phyloP scores from a whole-genome alignment of 2,888 invertebrate genomes.

The Penaeus monodon region DNA sequence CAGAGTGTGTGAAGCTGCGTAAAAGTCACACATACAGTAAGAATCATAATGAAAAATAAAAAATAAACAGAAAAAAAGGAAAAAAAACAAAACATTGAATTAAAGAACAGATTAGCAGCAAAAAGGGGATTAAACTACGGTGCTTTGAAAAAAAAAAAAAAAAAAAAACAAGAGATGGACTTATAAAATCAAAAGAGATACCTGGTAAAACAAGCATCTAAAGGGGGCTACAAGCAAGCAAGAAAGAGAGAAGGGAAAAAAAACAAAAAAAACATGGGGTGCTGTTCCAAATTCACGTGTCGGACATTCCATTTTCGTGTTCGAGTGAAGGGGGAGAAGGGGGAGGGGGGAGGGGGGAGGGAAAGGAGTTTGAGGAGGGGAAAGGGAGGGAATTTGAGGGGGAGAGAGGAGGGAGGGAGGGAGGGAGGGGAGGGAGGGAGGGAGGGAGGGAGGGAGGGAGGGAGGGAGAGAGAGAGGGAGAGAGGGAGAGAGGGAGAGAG shows the following conservation, averaged over 20 bases:
- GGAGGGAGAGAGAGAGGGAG: neutral
- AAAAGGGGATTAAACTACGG: neutral
- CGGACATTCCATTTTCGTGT: too few species aligned
- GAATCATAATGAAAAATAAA: too few species aligned
- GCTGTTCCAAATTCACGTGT: too few species aligned
- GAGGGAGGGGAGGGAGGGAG: neutral
- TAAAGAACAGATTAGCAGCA: neutral
- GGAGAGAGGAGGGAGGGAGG: neutral
- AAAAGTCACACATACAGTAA: too few species aligned
- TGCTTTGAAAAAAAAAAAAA: neutral
- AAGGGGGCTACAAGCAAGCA: neutral
- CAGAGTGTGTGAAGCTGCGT: too few species aligned
- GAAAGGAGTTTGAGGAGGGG: constrained; percentile 4
- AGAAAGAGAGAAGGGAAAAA: too few species aligned
- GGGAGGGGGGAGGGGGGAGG: too few species aligned
- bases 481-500: neutral
- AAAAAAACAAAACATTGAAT: neutral
- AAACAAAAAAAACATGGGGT: neutral
- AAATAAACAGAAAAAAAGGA: neutral
- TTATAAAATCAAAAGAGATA: neutral
- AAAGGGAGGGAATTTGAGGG: constrained; percentile 16
- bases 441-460: too few species aligned
- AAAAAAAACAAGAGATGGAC: neutral
- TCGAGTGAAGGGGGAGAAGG: neutral
- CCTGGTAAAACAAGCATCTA: neutral